These are phyloP conservation scores for Bubo scandiacus DNA, from an alignment of 2,113 vertebrate genomes.

Conservation along the genomic window DNA sequence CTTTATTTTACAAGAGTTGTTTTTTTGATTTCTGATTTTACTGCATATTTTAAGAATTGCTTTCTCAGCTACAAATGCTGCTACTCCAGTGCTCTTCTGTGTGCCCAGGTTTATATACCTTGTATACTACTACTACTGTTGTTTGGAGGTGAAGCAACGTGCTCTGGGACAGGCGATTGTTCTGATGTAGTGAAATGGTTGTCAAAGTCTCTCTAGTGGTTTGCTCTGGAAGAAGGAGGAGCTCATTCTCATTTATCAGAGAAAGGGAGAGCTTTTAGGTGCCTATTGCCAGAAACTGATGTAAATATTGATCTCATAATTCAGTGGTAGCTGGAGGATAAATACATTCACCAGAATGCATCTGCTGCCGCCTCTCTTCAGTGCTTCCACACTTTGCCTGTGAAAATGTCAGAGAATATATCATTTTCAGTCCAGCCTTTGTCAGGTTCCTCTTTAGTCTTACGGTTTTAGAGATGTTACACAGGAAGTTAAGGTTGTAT, in stretches of 20 bases:
- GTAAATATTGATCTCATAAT: not conserved
- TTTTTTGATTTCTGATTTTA: not conserved
- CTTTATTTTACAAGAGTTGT: not conserved
- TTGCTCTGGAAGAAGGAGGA: not conserved
- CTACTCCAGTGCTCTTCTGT: not conserved
- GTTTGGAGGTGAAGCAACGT: not conserved
- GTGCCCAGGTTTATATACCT: not conserved
- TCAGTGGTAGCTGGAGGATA: not conserved
- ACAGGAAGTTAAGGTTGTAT: not conserved
- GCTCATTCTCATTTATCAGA: not conserved
- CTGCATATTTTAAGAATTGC: not conserved
- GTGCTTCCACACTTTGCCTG: not conserved
- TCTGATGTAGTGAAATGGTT: not conserved
- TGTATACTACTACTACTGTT: not conserved
- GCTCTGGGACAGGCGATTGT: not conserved
- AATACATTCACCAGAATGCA: not conserved
- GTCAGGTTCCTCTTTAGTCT: not conserved
- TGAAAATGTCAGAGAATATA: rapidly evolving
- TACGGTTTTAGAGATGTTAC: not conserved
- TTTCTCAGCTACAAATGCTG: not conserved
- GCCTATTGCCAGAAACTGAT: not conserved
- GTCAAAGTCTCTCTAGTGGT: not conserved
- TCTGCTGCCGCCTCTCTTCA: not conserved
- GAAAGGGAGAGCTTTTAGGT: not conserved
- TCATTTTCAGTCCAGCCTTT: not conserved